These are phyloP conservation scores for Chiridota heheva DNA, from an alignment of 35 echinoderm and acorn worm genomes.

Conservation along the genomic window DNA sequence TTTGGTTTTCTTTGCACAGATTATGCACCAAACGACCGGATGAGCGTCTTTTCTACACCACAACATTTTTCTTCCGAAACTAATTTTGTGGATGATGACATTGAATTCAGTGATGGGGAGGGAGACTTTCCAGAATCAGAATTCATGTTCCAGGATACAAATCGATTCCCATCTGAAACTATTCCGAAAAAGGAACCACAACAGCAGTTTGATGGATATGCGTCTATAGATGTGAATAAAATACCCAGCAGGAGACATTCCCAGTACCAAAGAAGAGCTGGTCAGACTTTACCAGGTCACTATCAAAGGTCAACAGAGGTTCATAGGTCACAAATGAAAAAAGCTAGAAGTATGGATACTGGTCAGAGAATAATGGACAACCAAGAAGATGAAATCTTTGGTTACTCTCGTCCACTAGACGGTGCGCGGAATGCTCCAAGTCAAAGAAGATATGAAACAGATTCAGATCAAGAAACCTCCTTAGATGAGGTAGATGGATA, in stretches of 20 bases:
- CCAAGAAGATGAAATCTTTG: constrained; percentile 31
- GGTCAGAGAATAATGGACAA: constrained; percentile 29
- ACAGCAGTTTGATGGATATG: no score
- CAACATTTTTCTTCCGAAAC: no score
- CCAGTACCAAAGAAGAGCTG: not conserved
- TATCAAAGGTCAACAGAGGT: not conserved
- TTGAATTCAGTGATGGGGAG: no score
- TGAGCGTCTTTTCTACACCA: no score
- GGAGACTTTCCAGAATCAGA: no score
- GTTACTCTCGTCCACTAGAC: not conserved
- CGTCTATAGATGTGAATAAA: no score
- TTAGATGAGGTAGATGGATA: constrained; percentile 13
- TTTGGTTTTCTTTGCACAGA: no score
- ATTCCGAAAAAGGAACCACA: no score
- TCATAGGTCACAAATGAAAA: constrained; percentile 19
- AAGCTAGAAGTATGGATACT: constrained; percentile 13
- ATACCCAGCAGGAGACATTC: constrained; percentile 12
- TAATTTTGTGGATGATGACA: no score
- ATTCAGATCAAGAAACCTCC: constrained; percentile 15
- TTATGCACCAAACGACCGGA: no score
- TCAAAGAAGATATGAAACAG: constrained; percentile 19
- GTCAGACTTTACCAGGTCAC: constrained; percentile 6
- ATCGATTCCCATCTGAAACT: no score
- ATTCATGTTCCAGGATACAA: no score
- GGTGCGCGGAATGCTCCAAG: not conserved